These are phyloP conservation scores for Raja brachyura DNA, from an alignment of 2,113 vertebrate genomes.

Conservation along the genomic window DNA sequence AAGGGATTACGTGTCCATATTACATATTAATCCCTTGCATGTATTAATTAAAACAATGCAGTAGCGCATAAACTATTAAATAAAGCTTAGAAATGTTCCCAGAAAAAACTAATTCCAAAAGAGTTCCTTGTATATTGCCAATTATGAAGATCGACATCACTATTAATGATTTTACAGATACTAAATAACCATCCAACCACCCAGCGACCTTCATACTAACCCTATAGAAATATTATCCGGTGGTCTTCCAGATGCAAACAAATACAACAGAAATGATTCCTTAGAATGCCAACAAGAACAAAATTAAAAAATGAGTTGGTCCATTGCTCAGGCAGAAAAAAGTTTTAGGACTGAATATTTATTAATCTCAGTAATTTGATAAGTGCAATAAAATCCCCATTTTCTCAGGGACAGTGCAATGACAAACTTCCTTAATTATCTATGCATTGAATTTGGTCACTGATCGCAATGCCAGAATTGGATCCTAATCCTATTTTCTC, in stretches of 20 bases:
- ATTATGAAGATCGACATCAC: not conserved
- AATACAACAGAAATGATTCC: not conserved
- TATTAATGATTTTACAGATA: not conserved
- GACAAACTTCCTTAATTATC: not conserved
- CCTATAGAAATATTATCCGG: not conserved
- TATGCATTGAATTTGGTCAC: too few relatives aligned
- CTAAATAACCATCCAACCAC: not conserved
- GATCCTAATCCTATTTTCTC: too few relatives aligned
- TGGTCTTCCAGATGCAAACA: not conserved
- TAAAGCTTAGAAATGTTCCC: not conserved
- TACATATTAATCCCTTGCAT: not conserved
- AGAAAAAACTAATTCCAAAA: not conserved
- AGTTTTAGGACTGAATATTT: not conserved
- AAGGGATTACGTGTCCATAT: not conserved
- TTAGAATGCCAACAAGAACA: not conserved
- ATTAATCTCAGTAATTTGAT: not conserved
- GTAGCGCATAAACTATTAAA: not conserved
- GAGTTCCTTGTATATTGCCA: not conserved
- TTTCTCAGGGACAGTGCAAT: not conserved
- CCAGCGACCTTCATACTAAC: not conserved
- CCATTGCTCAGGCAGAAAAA: not conserved
- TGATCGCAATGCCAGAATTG: too few relatives aligned
- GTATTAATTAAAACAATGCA: not conserved
- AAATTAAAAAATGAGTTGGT: not conserved
- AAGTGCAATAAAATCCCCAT: not conserved